Percentiles rank a stretch among this genome's conserved stretches.
These are phyloP conservation scores for Petaurus breviceps DNA, from an alignment of 2,113 vertebrate species.

Conservation along the genomic window DNA sequence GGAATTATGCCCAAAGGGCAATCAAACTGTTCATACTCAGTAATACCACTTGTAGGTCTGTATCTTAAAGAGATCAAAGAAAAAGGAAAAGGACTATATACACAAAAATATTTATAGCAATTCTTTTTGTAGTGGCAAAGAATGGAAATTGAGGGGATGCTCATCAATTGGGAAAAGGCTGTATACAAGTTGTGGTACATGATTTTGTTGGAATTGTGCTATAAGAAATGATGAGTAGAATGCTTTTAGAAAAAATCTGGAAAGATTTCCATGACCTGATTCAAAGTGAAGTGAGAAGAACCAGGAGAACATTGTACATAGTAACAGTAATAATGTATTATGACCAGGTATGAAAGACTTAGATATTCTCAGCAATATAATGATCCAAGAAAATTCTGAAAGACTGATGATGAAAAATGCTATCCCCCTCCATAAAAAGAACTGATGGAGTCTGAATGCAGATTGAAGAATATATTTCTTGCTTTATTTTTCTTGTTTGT, in stretches of 20 bases:
- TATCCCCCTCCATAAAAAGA: not conserved
- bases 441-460: not conserved
- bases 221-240: not conserved
- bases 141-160: not conserved
- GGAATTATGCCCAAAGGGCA: not conserved
- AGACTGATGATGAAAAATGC: not conserved
- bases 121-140: not conserved
- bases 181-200: not conserved
- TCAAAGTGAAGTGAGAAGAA: not conserved
- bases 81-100: not conserved
- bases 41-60: not conserved
- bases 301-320: not conserved
- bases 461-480: not conserved
- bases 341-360: not conserved
- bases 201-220: not conserved
- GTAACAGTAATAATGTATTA: not conserved
- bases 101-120: not conserved
- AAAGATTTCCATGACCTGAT: not conserved
- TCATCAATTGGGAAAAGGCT: not conserved
- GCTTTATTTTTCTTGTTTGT: not conserved
- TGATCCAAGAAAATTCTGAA: not conserved
- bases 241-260: not conserved
- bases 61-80: not conserved
- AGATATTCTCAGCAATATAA: not conserved
- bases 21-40: not conserved